Evolutionary conservation across 2,113 vertebrate genomes (phyloP).

Genomic region (Nerophis lumbriciformis): DNA sequence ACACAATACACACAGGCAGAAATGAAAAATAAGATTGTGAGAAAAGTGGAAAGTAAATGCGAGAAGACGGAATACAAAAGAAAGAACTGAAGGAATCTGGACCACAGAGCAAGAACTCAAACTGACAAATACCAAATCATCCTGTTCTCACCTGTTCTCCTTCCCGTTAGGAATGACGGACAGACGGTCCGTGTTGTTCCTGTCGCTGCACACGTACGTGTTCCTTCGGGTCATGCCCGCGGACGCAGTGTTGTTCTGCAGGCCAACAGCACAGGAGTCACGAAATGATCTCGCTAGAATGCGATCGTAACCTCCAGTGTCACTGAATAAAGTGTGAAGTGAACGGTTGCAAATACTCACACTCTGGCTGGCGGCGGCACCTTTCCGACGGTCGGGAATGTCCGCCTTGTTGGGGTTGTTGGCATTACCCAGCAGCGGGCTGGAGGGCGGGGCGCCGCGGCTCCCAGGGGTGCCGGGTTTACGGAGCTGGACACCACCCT

Average conservation of each 20-base stretch:
- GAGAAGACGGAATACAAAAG: slow-evolving; percentile 24
- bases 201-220: slow-evolving; percentile 94
- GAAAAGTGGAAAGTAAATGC: slow-evolving; percentile 26
- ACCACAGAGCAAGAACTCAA: neutral
- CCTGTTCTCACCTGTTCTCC: slow-evolving; percentile 86
- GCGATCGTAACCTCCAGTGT: neutral
- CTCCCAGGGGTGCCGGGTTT: slow-evolving; percentile 79
- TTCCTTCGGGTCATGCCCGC: slow-evolving; percentile 93
- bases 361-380: slow-evolving; percentile 77
- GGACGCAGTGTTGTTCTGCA: slow-evolving; percentile 84
- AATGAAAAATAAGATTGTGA: slow-evolving; percentile 39
- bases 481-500: slow-evolving; percentile 78
- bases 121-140: neutral
- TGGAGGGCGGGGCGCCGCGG: slow-evolving; percentile 82
- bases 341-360: slow-evolving; percentile 64
- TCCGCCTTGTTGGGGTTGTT: slow-evolving; percentile 97
- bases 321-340: neutral
- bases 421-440: slow-evolving; percentile 91
- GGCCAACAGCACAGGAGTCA: neutral
- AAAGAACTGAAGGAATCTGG: slow-evolving; percentile 14
- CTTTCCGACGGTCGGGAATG: slow-evolving; percentile 93
- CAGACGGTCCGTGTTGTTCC: slow-evolving; percentile 85
- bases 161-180: slow-evolving; percentile 96
- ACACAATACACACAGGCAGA: slow-evolving; percentile 66
- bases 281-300: too few species aligned